phyloP scores from a whole-genome alignment of 2,797 vertebrate genomes.

The Threskiornis aethiopicus region DNA sequence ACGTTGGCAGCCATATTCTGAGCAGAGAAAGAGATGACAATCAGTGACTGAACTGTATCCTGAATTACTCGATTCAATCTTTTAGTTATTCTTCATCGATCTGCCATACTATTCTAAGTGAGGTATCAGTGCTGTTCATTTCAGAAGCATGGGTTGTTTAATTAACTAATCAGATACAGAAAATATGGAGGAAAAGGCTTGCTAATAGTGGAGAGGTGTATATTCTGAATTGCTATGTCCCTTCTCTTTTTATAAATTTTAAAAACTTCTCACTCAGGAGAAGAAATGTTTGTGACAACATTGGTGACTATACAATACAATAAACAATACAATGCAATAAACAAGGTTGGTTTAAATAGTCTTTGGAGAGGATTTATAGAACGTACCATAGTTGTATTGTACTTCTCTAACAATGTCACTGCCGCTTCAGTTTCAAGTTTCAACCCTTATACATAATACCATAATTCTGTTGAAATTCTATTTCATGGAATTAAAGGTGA shows the following conservation, averaged over 20 bases:
- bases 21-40: not conserved
- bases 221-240: not conserved
- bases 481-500: not conserved
- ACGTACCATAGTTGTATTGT: not conserved
- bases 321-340: not conserved
- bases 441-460: not conserved
- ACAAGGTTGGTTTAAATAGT: not conserved
- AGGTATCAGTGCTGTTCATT: not conserved
- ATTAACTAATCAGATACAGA: not conserved
- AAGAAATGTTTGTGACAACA: not conserved
- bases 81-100: not conserved
- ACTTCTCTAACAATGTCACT: not conserved
- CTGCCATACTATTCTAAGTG: not conserved
- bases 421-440: not conserved
- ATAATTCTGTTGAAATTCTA: not conserved
- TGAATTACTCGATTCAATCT: not conserved
- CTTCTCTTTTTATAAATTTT: not conserved
- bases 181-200: not conserved
- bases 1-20: not conserved
- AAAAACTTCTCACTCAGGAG: not conserved
- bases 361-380: not conserved
- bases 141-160: not conserved
- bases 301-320: not conserved
- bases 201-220: not conserved
- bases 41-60: not conserved